Conservation (phyloP, 2,888 invertebrate genomes). For the Ophion obscuratus region DNA sequence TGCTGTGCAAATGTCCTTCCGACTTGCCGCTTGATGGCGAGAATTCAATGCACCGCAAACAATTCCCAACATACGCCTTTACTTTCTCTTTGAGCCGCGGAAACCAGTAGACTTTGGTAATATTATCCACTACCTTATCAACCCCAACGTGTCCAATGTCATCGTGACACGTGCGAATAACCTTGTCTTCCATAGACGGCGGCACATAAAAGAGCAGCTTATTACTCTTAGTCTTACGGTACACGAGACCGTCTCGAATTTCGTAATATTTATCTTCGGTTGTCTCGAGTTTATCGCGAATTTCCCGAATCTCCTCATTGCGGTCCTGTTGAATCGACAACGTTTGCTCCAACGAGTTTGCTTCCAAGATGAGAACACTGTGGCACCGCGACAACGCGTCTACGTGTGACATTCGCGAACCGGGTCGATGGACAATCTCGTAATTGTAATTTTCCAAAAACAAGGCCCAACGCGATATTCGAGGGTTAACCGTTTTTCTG, state of each 20-base stretch:
- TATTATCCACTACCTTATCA: conserved; percentile 56
- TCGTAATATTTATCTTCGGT: conserved; percentile 64
- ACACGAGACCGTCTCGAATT: conserved; percentile 68
- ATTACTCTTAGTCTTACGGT: conserved; percentile 57
- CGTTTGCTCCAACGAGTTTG: conserved; percentile 64
- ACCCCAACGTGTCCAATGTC: conserved; percentile 62
- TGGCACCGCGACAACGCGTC: conserved; percentile 64
- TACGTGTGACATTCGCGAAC: conserved; percentile 65
- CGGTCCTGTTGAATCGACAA: conserved; percentile 62
- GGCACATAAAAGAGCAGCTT: conserved; percentile 65
- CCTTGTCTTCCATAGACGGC: conserved; percentile 57
- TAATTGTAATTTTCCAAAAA: conserved; percentile 67
- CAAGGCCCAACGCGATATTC: conserved; percentile 67
- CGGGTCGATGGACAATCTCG: conserved; percentile 58
- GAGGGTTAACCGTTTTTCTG: conserved; percentile 65
- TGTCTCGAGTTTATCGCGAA: conserved; percentile 60
- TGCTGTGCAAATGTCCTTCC: conserved; percentile 73
- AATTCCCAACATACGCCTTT: conserved; percentile 72
- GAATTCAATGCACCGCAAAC: conserved; percentile 73
- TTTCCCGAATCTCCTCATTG: conserved; percentile 56
- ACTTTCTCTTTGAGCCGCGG: conserved; percentile 68
- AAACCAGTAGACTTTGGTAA: conserved; percentile 67
- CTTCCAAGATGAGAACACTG: conserved; percentile 58
- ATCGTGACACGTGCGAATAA: conserved; percentile 62
- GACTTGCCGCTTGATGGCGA: conserved; percentile 55